Evolutionary conservation across 2,888 invertebrate species (phyloP), one percentile per base, ranked within the genome.

Genomic region (Tenthredo scrophulariae): DNA sequence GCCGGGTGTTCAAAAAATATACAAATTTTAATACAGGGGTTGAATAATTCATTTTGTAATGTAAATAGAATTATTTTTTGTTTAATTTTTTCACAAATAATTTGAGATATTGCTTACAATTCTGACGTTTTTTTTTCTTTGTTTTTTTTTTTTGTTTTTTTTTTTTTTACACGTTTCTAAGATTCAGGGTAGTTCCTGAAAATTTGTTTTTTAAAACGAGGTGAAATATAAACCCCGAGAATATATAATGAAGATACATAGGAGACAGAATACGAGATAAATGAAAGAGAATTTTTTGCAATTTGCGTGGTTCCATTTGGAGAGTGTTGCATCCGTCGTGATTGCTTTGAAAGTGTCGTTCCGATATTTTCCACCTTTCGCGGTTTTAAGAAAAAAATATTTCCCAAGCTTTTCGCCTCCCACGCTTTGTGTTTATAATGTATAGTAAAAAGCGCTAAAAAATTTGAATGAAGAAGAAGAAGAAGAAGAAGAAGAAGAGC

Each of bases 311-410:
- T 62, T 40, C 22, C 80, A 80, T 80, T 62, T 22, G 40, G 26
- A 62, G 29, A 58, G 62, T 33, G 80, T 37, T 80, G 62, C 75
- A 77, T 54, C 50, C 75, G 40, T 46, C 62, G 62, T 62, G 80
- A 80, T 80, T 80, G 62, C 80, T 80, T 26, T 37, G 62, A 80
- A 80, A 80, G 80, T 40, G 80, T 80, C 37, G 80, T 80, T 80
- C n/a, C 62, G 80, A 80, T 80, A 80, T 80, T 80, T 80, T 62
- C 62, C 37, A 50, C 26, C 22, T 22, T 26, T n/a, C 40, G n/a
- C 58, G 15, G 37, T 80, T 62, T 26, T 6, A 40, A 29, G 72
- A 37, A n/a, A 40, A 58, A n/a, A 37, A 79, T 37, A 54, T 77
- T 77, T 4, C 26, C 15, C 9, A 50, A 3, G 1, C 22, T 7